Conservation (phyloP, 2,797 vertebrate genomes). For the Nyctalus aviator region DNA sequence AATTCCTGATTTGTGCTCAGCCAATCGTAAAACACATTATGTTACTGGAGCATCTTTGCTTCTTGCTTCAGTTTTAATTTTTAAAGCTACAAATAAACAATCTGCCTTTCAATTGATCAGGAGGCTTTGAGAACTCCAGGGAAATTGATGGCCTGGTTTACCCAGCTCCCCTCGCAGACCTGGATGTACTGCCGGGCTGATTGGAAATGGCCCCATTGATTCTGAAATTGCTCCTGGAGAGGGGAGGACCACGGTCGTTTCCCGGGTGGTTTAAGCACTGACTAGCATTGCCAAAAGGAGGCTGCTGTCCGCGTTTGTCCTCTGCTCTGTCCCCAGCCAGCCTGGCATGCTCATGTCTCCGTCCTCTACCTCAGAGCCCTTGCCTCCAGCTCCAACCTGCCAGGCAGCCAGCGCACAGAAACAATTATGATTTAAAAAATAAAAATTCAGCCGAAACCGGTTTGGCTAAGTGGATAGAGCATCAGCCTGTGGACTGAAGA, state of each 20-base stretch:
- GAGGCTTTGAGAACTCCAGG: conserved; percentile 10
- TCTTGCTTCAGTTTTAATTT: conserved; percentile 63
- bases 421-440: too few species aligned
- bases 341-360: too few species aligned
- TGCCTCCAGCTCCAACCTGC: background rate
- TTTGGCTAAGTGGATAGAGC: too few species aligned
- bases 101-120: conserved; percentile 62
- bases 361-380: background rate
- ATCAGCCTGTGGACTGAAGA: too few species aligned
- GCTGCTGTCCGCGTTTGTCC: fast-evolving
- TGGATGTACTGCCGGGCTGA: background rate
- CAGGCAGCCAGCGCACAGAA: background rate
- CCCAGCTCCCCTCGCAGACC: background rate
- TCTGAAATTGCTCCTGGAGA: conserved; percentile 40
- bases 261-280: background rate
- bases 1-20: conserved; percentile 59
- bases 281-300: background rate
- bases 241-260: background rate
- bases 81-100: conserved; percentile 60
- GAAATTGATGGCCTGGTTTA: background rate
- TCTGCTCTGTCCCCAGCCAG: background rate
- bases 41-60: background rate
- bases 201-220: background rate
- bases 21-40: conserved; percentile 38
- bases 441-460: too few species aligned